phyloP scores from a whole-genome alignment of 1,140 invertebrate genomes.

The Musca vetustissima region DNA sequence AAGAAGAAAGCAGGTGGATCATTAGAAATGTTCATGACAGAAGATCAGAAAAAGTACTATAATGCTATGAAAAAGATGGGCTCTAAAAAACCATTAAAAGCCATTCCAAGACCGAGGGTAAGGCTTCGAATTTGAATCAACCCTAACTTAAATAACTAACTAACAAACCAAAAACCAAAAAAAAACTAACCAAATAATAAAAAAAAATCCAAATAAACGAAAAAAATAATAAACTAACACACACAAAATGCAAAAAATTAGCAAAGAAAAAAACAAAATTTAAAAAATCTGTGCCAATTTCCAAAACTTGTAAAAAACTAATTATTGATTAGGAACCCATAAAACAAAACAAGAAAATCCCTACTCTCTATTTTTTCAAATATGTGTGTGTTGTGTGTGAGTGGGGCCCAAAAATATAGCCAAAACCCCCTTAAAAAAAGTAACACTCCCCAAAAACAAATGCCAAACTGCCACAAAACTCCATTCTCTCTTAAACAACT shows the following conservation, averaged over 20 bases:
- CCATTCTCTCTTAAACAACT: too few relatives aligned
- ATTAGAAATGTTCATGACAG: conserved; percentile 99
- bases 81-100: conserved; percentile 96
- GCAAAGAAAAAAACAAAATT: conserved; percentile 8
- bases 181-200: conserved; percentile 33
- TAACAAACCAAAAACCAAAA: too few relatives aligned
- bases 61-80: conserved; percentile 99
- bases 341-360: background rate
- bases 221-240: conserved; percentile 5
- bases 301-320: conserved; percentile 29
- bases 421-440: too few relatives aligned
- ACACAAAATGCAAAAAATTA: background rate
- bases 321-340: background rate
- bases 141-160: conserved; percentile 28
- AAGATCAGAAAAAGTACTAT: conserved; percentile 99
- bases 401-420: too few relatives aligned
- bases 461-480: too few relatives aligned
- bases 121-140: conserved; percentile 41
- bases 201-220: conserved; percentile 26
- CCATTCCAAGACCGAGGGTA: conserved; percentile 94
- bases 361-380: conserved; percentile 1
- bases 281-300: conserved; percentile 52
- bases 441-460: too few relatives aligned
- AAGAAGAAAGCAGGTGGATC: conserved; percentile 99
- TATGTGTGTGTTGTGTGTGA: background rate